These are phyloP conservation scores for Neopipo cinnamomea DNA, from an alignment of 2,113 vertebrate genomes.

Conservation along the genomic window DNA sequence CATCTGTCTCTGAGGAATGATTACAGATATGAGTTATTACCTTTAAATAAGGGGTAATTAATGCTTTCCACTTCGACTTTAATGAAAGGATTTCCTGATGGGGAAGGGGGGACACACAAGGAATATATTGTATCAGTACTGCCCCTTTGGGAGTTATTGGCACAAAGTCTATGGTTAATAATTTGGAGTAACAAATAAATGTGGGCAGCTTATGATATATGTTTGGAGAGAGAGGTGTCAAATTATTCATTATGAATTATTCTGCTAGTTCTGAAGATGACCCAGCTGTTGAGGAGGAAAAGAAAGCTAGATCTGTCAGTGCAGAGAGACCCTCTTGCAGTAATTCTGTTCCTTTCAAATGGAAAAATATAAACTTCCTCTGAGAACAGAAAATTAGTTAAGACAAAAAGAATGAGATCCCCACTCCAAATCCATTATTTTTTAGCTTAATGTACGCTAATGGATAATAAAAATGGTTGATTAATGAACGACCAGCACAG, in stretches of 20 bases:
- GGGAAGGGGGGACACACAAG: neutral
- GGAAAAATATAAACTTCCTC: conserved; percentile 55
- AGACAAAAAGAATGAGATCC: conserved; percentile 61
- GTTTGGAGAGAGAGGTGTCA: conserved; percentile 49
- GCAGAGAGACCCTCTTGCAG: conserved; percentile 29
- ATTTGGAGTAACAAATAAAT: conserved; percentile 53
- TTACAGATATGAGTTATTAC: conserved; percentile 51
- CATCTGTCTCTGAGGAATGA: conserved; percentile 18
- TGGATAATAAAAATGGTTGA: conserved; percentile 66
- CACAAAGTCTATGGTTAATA: conserved; percentile 39
- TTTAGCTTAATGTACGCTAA: conserved; percentile 61
- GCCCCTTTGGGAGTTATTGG: conserved; percentile 39
- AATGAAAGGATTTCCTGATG: conserved; percentile 33
- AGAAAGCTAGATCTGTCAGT: conserved; percentile 5
- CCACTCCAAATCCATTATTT: conserved; percentile 45
- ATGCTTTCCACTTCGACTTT: conserved; percentile 16
- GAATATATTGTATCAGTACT: conserved; percentile 16
- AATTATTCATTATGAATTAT: conserved; percentile 68
- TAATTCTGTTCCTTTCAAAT: conserved; percentile 50
- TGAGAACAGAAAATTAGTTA: conserved; percentile 64
- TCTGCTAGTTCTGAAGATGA: conserved; percentile 58
- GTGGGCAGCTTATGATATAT: conserved; percentile 38
- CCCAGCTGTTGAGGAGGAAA: conserved; percentile 36
- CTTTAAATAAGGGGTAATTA: conserved; percentile 48
- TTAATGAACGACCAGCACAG: neutral